Percentiles rank a stretch among this genome's conserved stretches.
Evolutionary conservation across 2,113 vertebrate species (phyloP).

Genomic region (Myiopsitta monachus): DNA sequence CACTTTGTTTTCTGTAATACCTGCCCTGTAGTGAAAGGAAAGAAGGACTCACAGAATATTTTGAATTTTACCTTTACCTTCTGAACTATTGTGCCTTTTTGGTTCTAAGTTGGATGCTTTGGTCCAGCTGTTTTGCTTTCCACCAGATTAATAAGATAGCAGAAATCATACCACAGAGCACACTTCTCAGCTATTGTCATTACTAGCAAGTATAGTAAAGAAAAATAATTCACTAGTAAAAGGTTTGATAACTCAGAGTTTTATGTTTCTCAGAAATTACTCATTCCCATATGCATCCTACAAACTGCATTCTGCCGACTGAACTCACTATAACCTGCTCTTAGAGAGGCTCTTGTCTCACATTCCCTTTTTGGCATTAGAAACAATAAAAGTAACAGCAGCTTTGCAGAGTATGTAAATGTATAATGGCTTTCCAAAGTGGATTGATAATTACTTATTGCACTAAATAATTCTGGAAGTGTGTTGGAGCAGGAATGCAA

Average conservation of each 20-base stretch:
- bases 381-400: slow-evolving; percentile 43
- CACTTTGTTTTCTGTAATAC: background rate
- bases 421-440: slow-evolving; percentile 30
- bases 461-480: background rate
- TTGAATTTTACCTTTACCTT: background rate
- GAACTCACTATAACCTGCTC: slow-evolving; percentile 60
- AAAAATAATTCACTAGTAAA: slow-evolving; percentile 14
- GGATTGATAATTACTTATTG: slow-evolving; percentile 64
- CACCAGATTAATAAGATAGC: background rate
- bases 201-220: background rate
- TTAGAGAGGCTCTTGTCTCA: slow-evolving; percentile 37
- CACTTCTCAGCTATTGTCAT: background rate
- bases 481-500: slow-evolving; percentile 10
- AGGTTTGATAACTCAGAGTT: slow-evolving; percentile 46
- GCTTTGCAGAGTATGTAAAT: slow-evolving; percentile 24
- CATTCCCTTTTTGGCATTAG: slow-evolving; percentile 47
- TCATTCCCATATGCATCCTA: slow-evolving; percentile 61
- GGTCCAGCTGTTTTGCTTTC: background rate
- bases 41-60: background rate
- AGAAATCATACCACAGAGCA: background rate
- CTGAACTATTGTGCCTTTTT: background rate
- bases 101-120: background rate
- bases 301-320: slow-evolving; percentile 3
- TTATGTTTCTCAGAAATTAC: slow-evolving; percentile 57
- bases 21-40: background rate